Base-by-base conservation (phyloP, 1,140 invertebrate species). In the Drosophila kanapiae region DNA sequence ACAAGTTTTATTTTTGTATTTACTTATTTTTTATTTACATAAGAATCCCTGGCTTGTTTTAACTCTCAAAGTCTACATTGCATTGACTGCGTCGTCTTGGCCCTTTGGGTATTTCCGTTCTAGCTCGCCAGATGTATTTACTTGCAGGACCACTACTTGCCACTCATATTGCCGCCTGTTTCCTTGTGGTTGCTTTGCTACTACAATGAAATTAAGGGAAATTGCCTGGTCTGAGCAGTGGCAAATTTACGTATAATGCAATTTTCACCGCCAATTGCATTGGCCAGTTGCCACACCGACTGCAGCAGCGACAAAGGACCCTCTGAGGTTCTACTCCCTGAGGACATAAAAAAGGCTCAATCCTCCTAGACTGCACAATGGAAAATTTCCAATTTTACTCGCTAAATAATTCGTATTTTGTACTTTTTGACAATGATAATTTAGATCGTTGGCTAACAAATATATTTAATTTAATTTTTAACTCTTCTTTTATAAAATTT, bases 171-270 rank as follows among this genome's bases (percentile, higher is more conserved):
- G 29, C 16, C 29, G 29, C 9, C 51, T 18, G 13, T 54, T 18
- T 37, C 51, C 14, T 54, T 60, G 58, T 27, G 58, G 58, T 51
- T 51, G 43, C 43, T 61, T 61, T 61, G 58, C 58, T 61, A 5
- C 58, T 51, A 31, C 33, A 61, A 60, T 60, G 7, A 60, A 60
- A 60, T 60, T 33, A 60, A 47, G 31, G 43, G 43, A 48, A 60
- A 60, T 60, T 60, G 58, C 58, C 58, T 60, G 58, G 58, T 51
- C 58, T 60, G 58, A 49, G 31, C 16, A 60, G 43, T 49, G 45
- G 43, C 43, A 60, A 60, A 59, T 37, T 54, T 54, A 54, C 51
- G 51, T 37, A 40, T 48, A 74, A 74, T 60, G 58, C 29, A 67
- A 29, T 40, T 56, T 71, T 27, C 51, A 47, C 33, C 45, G 35